Percentiles rank a stretch among this genome's conserved stretches.
These are phyloP conservation scores for Syritta pipiens DNA, from an alignment of 2,888 invertebrate species.

Conservation along the genomic window DNA sequence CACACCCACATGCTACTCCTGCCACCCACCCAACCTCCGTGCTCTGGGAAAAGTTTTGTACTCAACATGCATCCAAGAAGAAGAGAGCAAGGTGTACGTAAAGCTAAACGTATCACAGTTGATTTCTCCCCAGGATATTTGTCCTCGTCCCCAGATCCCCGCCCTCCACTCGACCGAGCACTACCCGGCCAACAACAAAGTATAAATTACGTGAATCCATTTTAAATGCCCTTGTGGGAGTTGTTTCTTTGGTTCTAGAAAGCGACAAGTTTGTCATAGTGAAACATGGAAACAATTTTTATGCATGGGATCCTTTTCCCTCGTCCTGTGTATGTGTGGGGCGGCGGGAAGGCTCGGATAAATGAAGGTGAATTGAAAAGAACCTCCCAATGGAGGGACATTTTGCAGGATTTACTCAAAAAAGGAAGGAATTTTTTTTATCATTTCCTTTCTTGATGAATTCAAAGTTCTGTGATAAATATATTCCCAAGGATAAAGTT, in stretches of 20 bases:
- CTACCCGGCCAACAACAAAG: background rate
- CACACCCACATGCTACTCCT: no score
- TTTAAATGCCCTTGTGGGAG: conserved; percentile 25
- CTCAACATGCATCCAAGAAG: background rate
- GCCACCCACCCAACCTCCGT: no score
- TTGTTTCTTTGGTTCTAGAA: background rate
- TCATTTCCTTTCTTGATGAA: conserved; percentile 23
- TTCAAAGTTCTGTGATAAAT: conserved; percentile 23
- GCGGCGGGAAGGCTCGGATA: no score
- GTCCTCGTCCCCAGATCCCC: background rate
- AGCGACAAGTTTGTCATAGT: conserved; percentile 24
- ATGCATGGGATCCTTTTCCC: background rate
- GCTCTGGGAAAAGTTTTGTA: conserved; percentile 13
- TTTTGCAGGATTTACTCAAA: conserved; percentile 7
- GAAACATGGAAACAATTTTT: conserved; percentile 3
- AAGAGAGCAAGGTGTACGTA: background rate
- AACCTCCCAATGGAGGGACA: conserved; percentile 1
- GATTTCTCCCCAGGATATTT: background rate
- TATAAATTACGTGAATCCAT: conserved; percentile 30
- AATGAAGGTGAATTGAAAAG: conserved; percentile 19
- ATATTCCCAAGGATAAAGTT: conserved; percentile 14
- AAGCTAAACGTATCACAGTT: conserved; percentile 5
- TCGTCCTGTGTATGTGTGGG: background rate
- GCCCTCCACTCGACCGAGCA: background rate
- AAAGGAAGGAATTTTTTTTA: background rate